phyloP scores from a whole-genome alignment of 1,140 invertebrate genomes.

The Drosophila ercepeae region DNA sequence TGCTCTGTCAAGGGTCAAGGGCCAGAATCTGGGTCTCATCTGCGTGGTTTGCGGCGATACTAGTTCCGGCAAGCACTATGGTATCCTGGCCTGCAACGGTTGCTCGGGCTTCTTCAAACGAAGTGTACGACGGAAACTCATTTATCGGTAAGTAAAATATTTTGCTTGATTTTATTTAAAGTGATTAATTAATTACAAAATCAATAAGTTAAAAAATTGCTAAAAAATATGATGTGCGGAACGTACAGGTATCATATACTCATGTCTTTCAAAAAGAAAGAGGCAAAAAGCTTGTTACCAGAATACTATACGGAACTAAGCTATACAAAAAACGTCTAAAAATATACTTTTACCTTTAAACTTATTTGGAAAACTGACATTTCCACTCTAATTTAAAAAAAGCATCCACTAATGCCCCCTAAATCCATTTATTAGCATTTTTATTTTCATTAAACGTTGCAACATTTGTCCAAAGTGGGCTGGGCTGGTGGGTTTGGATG shows the following conservation, averaged over 20 bases:
- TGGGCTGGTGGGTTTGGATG: background rate
- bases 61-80: conserved; percentile 98
- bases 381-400: no score
- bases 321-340: no score
- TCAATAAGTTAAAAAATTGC: no score
- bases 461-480: conserved; percentile 38
- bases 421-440: conserved; percentile 24
- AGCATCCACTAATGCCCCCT: background rate
- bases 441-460: conserved; percentile 36
- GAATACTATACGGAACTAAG: no score
- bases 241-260: background rate
- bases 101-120: conserved; percentile 99
- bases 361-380: no score
- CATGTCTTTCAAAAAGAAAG: background rate
- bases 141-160: conserved; percentile 93
- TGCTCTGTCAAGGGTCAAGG: conserved; percentile 65
- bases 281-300: no score
- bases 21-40: conserved; percentile 87
- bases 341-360: no score
- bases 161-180: no score
- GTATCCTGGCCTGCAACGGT: conserved; percentile 99
- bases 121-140: conserved; percentile 97
- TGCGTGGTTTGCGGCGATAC: conserved; percentile 99
- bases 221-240: no score
- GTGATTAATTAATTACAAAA: no score